Conservation (phyloP, 2,888 invertebrate species). For the Coecobrya sp. region DNA sequence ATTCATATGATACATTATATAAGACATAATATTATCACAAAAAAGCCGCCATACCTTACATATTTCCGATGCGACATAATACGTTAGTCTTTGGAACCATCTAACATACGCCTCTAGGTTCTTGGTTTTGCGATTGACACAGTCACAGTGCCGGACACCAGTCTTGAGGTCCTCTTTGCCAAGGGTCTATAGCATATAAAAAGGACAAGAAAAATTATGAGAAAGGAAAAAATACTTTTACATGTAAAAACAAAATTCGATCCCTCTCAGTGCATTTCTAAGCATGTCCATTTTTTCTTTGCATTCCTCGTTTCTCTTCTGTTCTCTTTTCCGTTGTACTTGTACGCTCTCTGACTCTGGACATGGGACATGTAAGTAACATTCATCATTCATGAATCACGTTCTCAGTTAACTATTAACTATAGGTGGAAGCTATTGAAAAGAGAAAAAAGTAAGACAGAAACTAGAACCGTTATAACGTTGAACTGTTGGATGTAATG, state of each 20-base stretch:
- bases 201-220: constrained; percentile 26
- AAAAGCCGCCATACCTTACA: constrained; percentile 92
- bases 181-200: constrained; percentile 72
- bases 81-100: constrained; percentile 99
- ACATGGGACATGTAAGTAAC: constrained; percentile 72
- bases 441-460: constrained; percentile 11
- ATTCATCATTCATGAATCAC: constrained; percentile 80
- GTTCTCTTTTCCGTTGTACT: constrained; percentile 17
- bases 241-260: constrained; percentile 61
- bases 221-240: constrained; percentile 34
- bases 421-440: constrained; percentile 55
- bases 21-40: neutral
- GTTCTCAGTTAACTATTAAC: constrained; percentile 54
- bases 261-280: constrained; percentile 33
- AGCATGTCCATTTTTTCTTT: constrained; percentile 53
- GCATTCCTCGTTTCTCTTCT: constrained; percentile 26
- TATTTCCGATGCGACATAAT: constrained; percentile 98
- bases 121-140: constrained; percentile 95
- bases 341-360: constrained; percentile 25
- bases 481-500: constrained; percentile 47
- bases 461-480: constrained; percentile 24
- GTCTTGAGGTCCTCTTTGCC: constrained; percentile 81
- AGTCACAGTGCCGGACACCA: constrained; percentile 89
- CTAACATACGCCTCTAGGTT: constrained; percentile 99
- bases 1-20: neutral